Evolutionary conservation across 2,113 vertebrate genomes (phyloP), one percentile per base, ranked within the genome.

Genomic region (Misgurnus mizolepis): DNA sequence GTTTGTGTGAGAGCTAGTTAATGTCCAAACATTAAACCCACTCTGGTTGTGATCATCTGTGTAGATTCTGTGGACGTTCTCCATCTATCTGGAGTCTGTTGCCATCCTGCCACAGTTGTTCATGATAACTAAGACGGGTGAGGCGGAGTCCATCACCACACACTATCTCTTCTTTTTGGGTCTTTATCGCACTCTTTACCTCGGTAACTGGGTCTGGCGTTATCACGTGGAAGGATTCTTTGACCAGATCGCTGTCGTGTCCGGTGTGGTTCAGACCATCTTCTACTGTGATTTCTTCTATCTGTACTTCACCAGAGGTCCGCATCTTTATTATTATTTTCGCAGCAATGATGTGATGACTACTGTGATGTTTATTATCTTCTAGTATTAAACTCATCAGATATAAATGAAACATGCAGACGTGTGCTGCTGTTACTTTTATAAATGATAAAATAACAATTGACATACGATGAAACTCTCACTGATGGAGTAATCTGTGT

Each of bases 231-330:
- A 99, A 89, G 94, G 91, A 56, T 98, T 98, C 92, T 95, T 97
- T 0, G 98, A 99, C 88, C 96, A 98, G 86, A 99, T 99, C 0
- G 96, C 97, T 0, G 95, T 99, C 2, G 96, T 99, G 83, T 96
- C 98, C 0, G 98, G 97, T 2, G 96, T 98, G 0, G 97, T 99
- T 43, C 98, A 99, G 89, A 99, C 98, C 84, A 98, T 99, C 84
- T 98, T 99, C 92, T 99, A 97, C 90, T 98, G 96, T 2, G 97
- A 99, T 70, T 99, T 99, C 93, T 99, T 99, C 93, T 99, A 99
- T 87, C 94, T 99, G 85, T 99, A 99, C 0, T 58, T 97, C 85
- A 99, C 97, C 55, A 96, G 93, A 90, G 97, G 98, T 99, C 73
- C 88, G 91, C n/a, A 18, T 56, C 50, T 4, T 50, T 12, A 50